phyloP scores from a whole-genome alignment of 2,113 vertebrate genomes.

The Gallinago paraguaiae region DNA sequence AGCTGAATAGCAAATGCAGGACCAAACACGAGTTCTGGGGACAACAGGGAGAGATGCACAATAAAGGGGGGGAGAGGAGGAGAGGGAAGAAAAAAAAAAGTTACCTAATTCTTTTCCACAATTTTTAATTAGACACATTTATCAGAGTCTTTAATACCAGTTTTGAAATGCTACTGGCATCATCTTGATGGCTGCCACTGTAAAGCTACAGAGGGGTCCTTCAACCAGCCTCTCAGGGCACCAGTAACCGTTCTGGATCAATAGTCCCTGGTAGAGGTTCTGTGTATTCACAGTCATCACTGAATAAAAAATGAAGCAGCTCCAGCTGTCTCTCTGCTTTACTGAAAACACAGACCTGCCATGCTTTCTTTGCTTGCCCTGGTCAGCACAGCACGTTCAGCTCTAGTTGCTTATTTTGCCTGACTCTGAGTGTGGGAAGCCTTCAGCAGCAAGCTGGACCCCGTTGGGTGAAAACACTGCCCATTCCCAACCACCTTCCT shows the following conservation, averaged over 20 bases:
- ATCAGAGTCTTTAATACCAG: not conserved
- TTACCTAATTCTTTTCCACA: not conserved
- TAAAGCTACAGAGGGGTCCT: not conserved
- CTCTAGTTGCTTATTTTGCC: not conserved
- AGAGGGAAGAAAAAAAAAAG: not conserved
- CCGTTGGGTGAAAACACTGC: not conserved
- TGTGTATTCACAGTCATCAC: not conserved
- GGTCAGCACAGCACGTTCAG: not conserved
- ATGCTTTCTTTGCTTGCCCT: not conserved
- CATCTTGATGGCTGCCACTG: not conserved
- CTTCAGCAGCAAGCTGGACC: not conserved
- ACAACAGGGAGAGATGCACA: not conserved
- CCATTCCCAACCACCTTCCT: not conserved
- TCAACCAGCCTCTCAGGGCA: not conserved
- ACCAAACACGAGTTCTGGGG: not conserved
- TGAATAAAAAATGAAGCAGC: not conserved
- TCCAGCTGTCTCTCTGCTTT: not conserved
- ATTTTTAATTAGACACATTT: not conserved
- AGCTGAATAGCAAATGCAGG: constrained; percentile 30
- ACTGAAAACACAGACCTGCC: not conserved
- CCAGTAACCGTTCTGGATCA: not conserved
- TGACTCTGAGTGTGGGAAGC: not conserved
- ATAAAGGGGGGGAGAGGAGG: not conserved
- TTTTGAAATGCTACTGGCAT: not conserved
- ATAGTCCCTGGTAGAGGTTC: not conserved